These are phyloP conservation scores for Pteronura brasiliensis DNA, from an alignment of 2,113 vertebrate genomes.

Conservation along the genomic window DNA sequence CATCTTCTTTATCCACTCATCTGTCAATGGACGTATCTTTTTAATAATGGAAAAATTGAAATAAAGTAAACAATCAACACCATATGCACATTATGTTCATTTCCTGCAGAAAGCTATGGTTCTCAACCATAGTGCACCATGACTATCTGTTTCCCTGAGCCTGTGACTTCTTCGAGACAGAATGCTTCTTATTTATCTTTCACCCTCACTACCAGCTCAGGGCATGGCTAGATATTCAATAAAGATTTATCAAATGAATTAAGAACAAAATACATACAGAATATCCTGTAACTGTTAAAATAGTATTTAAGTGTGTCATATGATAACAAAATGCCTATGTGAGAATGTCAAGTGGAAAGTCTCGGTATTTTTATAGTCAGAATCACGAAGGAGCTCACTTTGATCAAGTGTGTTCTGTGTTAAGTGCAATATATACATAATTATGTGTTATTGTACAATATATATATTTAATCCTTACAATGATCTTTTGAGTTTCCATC, in stretches of 20 bases:
- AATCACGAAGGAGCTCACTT: neutral
- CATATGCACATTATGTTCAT: accelerated
- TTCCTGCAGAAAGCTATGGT: too few relatives aligned
- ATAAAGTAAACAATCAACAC: neutral
- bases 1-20: neutral
- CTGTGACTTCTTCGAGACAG: neutral
- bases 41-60: neutral
- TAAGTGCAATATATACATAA: neutral
- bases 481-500: neutral
- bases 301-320: neutral
- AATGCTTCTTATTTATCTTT: neutral
- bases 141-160: neutral
- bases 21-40: neutral
- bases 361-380: too few relatives aligned
- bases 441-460: neutral
- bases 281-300: neutral
- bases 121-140: accelerated
- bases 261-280: neutral
- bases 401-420: neutral
- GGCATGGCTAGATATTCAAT: too few relatives aligned
- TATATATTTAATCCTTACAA: neutral
- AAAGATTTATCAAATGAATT: neutral
- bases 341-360: neutral
- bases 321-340: neutral
- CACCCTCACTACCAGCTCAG: neutral